A percentile compares a stretch with the other conserved stretches of the same genome.
Conservation (phyloP, 2,113 vertebrate species). For the Menura novaehollandiae region DNA sequence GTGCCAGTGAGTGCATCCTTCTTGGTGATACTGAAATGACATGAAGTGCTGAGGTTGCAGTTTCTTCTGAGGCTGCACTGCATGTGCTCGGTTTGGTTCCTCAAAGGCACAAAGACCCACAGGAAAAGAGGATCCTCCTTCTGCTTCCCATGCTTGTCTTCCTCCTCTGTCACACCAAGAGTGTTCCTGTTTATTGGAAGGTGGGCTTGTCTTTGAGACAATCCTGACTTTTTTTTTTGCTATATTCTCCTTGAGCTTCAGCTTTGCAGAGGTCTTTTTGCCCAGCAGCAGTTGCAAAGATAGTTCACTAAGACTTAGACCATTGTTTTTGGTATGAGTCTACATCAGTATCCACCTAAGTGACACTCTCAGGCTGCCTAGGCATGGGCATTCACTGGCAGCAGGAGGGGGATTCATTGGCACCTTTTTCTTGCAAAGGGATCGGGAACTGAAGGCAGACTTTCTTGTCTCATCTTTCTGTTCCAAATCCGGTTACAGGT, state of each 20-base stretch:
- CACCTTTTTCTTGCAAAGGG: background rate
- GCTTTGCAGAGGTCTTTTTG: background rate
- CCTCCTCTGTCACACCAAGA: background rate
- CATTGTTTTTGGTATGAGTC: background rate
- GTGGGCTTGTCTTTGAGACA: background rate
- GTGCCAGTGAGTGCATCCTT: background rate
- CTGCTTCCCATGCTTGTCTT: background rate
- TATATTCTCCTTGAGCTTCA: background rate
- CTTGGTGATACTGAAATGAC: rapidly evolving
- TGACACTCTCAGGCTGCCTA: background rate
- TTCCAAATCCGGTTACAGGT: background rate
- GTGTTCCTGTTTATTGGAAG: rapidly evolving
- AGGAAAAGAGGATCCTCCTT: background rate
- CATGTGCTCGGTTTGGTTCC: background rate
- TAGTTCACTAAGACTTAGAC: background rate
- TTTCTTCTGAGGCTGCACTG: background rate
- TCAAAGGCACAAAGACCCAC: background rate
- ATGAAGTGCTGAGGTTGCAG: background rate
- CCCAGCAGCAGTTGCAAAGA: background rate
- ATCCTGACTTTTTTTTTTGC: background rate
- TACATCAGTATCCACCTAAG: background rate
- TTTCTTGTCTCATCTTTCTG: background rate
- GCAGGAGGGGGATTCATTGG: background rate
- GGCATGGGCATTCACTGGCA: background rate
- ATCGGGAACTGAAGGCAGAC: background rate